Evolutionary conservation across 2,888 invertebrate species (phyloP), one percentile per base, ranked within the genome.

Genomic region (Drosophila nigritarsus): DNA sequence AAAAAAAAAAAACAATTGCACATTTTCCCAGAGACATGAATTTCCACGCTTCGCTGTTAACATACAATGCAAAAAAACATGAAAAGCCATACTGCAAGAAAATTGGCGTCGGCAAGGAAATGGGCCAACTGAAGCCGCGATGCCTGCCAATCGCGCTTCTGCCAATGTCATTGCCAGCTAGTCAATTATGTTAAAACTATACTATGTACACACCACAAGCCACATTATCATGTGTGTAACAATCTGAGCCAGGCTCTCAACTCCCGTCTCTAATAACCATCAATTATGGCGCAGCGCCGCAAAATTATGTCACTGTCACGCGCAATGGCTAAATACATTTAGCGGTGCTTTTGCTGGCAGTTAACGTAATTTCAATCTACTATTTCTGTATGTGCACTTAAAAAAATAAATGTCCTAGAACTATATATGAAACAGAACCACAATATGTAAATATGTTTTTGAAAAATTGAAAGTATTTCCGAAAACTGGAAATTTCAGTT

Each of bases 291-390:
- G 38, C 62, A 64, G 51, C 45, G 54, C 24, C 56, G 68, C 65
- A 78, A 75, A 87, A 87, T 89, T 87, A 87, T 87, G 89, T 87
- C 87, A 87, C 89, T 87, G 89, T 87, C 85, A 87, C 87, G 89
- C 84, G 84, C 87, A 69, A 82, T 89, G 82, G 40, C 2, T 67
- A 66, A 73, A 73, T 82, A 70, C 75, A 75, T 70, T 82, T 74
- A 87, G 85, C 87, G 89, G 85, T 82, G 73, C 50, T 65, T 61
- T 54, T 66, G 29, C 34, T 24, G 49, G 42, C 65, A 69, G 48
- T 55, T 79, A 73, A 73, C 76, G 64, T 89, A 78, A 83, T 73
- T 68, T 68, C 70, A 73, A 79, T 20, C 36, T 18, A 20, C 36
- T 59, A 32, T 24, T 45, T 24, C 45, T 51, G 15, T 55, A 38